phyloP scores from a whole-genome alignment of 2,888 invertebrate species.

The Drosophila antonietae region DNA sequence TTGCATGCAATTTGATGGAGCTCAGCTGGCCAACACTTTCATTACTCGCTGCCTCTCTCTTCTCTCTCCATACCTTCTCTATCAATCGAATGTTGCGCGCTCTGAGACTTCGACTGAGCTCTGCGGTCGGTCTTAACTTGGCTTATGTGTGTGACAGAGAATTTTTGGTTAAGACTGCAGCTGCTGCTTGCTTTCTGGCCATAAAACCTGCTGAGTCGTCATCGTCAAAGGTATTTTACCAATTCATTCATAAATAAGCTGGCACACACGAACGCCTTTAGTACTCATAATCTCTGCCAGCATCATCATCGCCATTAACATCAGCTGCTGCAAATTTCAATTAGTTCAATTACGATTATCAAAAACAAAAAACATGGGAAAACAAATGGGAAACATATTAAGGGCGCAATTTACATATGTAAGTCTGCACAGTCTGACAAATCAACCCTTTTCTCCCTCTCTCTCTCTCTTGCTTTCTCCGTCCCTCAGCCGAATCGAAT shows the following conservation, averaged over 20 bases:
- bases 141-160: conserved; percentile 20
- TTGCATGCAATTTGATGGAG: conserved; percentile 38
- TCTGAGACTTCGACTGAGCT: neutral
- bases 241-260: conserved; percentile 36
- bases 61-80: neutral
- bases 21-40: conserved; percentile 22
- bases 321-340: conserved; percentile 52
- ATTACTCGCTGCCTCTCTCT: conserved; percentile 10
- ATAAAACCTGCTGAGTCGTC: conserved; percentile 12
- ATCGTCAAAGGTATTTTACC: conserved; percentile 11
- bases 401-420: conserved; percentile 27
- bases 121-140: conserved; percentile 22
- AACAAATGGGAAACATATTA: conserved; percentile 1
- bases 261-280: conserved; percentile 25
- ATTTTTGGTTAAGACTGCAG: conserved; percentile 2
- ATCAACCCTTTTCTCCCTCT: conserved; percentile 42
- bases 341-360: conserved; percentile 66
- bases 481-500: conserved; percentile 25
- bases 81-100: neutral
- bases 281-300: conserved; percentile 11
- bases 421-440: conserved; percentile 15
- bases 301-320: neutral
- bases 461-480: neutral
- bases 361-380: conserved; percentile 5
- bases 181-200: conserved; percentile 3